Evolutionary conservation across 2,113 vertebrate species (phyloP).

Genomic region (Acanthochromis polyacanthus): DNA sequence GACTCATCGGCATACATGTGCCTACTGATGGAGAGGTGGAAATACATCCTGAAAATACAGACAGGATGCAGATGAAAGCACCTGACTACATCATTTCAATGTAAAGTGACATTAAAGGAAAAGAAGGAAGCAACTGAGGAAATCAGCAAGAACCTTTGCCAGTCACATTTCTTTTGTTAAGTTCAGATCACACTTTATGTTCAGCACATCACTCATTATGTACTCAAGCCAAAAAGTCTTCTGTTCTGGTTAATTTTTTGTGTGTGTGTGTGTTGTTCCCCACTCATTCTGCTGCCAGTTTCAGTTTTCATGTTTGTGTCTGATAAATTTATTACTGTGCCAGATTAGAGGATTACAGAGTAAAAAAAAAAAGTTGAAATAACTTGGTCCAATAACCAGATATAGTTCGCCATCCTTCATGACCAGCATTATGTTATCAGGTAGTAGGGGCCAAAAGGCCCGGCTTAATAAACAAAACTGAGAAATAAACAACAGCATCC

Average conservation of each 20-base stretch:
- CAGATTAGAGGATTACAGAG: too few relatives aligned
- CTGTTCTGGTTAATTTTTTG: not conserved
- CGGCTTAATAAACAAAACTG: too few relatives aligned
- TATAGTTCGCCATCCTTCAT: too few relatives aligned
- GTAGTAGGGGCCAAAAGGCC: too few relatives aligned
- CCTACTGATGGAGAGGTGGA: constrained; percentile 55
- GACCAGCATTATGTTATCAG: too few relatives aligned
- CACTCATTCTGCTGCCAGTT: not conserved
- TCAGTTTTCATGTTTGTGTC: not conserved
- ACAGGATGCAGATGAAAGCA: constrained; percentile 47
- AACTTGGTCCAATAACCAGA: too few relatives aligned
- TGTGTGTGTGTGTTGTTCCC: not conserved
- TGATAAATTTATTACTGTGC: too few relatives aligned
- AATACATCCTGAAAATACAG: constrained; percentile 41
- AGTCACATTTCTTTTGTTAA: constrained; percentile 5
- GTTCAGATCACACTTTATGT: not conserved
- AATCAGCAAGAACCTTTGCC: constrained; percentile 17
- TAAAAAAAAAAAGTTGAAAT: too few relatives aligned
- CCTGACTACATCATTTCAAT: constrained; percentile 19
- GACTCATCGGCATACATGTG: constrained; percentile 43
- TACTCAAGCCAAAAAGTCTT: not conserved
- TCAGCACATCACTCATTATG: not conserved
- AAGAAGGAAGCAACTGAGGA: constrained; percentile 11
- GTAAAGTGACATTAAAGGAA: constrained; percentile 33
- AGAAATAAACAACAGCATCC: too few relatives aligned